Conservation (phyloP, 2,113 vertebrate species). For the Ranitomeya imitator region DNA sequence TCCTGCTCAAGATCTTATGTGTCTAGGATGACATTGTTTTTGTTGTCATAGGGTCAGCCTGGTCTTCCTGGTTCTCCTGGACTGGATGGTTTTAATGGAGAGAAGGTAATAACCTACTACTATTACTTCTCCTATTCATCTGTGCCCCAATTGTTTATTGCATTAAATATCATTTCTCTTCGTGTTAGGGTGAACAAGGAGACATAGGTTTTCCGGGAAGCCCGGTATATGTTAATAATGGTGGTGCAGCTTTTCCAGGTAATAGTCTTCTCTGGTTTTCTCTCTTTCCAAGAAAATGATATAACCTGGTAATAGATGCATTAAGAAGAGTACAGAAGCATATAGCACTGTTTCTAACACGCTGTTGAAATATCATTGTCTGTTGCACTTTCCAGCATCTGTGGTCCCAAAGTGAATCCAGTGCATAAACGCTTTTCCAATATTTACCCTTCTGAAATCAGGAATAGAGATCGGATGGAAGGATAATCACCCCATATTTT, state of each 20-base stretch:
- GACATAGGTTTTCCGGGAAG: conserved; percentile 79
- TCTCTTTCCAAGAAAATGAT: neutral
- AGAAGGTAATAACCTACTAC: conserved; percentile 75
- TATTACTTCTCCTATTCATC: neutral
- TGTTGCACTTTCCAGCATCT: neutral
- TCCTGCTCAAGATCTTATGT: neutral
- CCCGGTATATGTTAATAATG: conserved; percentile 60
- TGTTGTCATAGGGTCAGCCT: conserved; percentile 69
- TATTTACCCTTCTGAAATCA: neutral
- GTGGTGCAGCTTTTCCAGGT: conserved; percentile 73
- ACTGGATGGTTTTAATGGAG: conserved; percentile 71
- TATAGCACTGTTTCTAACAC: neutral
- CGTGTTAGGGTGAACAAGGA: conserved; percentile 83
- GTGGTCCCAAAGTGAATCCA: neutral
- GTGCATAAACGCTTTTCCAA: neutral
- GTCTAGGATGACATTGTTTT: neutral
- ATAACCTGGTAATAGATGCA: neutral
- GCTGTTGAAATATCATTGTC: neutral
- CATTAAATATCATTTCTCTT: neutral
- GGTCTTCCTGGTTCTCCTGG: conserved; percentile 77
- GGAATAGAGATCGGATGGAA: neutral
- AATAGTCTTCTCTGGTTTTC: conserved; percentile 49
- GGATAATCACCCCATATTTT: too few species aligned
- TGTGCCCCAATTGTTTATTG: neutral
- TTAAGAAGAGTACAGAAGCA: neutral